phyloP scores from a whole-genome alignment of 1,140 invertebrate species.

The Plodia interpunctella region DNA sequence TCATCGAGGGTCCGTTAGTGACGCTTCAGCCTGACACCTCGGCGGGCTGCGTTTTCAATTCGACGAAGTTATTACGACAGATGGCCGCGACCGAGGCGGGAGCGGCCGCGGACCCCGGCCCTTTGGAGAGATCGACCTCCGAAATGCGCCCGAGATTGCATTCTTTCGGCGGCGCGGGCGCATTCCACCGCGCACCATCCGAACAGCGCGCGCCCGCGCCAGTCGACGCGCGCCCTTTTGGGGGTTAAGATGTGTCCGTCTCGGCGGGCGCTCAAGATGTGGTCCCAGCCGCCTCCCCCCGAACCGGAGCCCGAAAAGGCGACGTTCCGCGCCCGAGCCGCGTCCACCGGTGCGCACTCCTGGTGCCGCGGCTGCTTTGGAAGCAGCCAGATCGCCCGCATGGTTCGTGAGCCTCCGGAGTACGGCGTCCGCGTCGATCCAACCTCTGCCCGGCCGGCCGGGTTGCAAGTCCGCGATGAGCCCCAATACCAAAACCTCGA shows the following conservation, averaged over 20 bases:
- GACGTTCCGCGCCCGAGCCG: constrained; percentile 44
- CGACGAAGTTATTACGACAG: constrained; percentile 71
- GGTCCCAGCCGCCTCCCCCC: constrained; percentile 64
- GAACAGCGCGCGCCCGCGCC: constrained; percentile 63
- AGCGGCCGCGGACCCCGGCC: constrained; percentile 54
- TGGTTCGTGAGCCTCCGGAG: constrained; percentile 59
- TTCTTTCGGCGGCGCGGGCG: constrained; percentile 75
- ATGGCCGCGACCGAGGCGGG: constrained; percentile 65
- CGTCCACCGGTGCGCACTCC: constrained; percentile 39
- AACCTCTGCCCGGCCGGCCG: constrained; percentile 46
- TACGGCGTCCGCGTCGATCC: constrained; percentile 63
- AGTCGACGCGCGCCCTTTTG: constrained; percentile 75
- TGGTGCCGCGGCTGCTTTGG: constrained; percentile 46
- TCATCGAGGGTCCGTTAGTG: constrained; percentile 61
- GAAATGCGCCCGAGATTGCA: constrained; percentile 75
- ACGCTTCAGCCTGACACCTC: constrained; percentile 42
- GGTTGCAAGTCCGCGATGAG: constrained; percentile 52
- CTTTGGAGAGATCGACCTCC: constrained; percentile 74
- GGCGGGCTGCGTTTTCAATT: constrained; percentile 50
- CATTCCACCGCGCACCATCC: constrained; percentile 71
- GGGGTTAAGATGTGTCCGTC: constrained; percentile 76
- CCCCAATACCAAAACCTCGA: constrained; percentile 71
- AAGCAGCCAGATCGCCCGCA: constrained; percentile 47
- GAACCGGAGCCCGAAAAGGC: constrained; percentile 56
- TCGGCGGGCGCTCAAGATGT: constrained; percentile 65